Percentiles rank a stretch among this genome's conserved stretches.
phyloP scores from a whole-genome alignment of 1,140 invertebrate species.

The Drosophila tropicalis region DNA sequence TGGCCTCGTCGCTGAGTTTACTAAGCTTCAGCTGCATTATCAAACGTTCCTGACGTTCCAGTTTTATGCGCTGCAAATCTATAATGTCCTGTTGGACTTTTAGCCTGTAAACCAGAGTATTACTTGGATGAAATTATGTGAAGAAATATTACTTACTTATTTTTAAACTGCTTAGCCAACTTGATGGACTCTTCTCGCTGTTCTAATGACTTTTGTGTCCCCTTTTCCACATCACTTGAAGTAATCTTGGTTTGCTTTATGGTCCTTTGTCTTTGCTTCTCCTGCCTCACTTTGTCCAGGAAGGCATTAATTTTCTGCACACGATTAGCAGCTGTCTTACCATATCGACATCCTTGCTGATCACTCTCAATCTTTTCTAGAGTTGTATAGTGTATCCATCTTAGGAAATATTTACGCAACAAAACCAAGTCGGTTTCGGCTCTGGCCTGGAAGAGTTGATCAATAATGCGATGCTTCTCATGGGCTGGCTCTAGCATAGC shows the following conservation, averaged over 20 bases:
- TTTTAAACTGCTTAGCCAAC: constrained; percentile 75
- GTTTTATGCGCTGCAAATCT: constrained; percentile 85
- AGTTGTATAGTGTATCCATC: constrained; percentile 81
- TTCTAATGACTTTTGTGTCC: constrained; percentile 39
- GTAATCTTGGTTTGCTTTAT: constrained; percentile 5
- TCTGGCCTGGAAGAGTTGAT: constrained; percentile 61
- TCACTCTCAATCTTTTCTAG: constrained; percentile 72
- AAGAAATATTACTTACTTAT: constrained; percentile 58
- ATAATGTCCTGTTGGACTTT: constrained; percentile 87
- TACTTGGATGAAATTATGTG: too few species aligned
- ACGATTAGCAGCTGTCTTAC: constrained; percentile 47
- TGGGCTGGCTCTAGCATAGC: constrained; percentile 19
- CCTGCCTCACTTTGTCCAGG: constrained; percentile 79
- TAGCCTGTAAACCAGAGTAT: constrained; percentile 78
- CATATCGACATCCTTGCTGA: constrained; percentile 28
- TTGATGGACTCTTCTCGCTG: constrained; percentile 52
- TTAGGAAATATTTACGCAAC: constrained; percentile 80
- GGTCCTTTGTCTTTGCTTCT: constrained; percentile 64
- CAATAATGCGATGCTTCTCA: constrained; percentile 73
- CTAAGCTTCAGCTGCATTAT: constrained; percentile 87
- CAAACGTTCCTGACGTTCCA: constrained; percentile 86
- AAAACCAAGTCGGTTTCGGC: constrained; percentile 46
- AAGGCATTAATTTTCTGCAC: constrained; percentile 81
- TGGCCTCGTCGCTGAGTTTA: constrained; percentile 85
- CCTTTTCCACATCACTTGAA: constrained; percentile 19